Conservation (phyloP, 1,140 invertebrate species). For the Tetranychus urticae region DNA sequence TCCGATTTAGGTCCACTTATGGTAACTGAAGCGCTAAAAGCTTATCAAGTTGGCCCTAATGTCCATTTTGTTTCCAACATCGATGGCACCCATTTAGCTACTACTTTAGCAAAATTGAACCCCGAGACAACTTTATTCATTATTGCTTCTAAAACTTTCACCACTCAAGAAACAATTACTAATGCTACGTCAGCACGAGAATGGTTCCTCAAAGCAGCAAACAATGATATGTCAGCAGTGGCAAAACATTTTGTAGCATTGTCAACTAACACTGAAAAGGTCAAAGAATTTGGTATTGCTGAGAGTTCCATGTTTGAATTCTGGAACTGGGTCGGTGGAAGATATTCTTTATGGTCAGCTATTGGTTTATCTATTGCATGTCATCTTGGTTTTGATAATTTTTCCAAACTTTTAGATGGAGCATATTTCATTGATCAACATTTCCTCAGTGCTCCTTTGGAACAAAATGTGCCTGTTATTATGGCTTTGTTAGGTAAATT, state of each 20-base stretch:
- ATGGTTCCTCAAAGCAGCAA: slow-evolving; percentile 68
- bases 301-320: slow-evolving; percentile 96
- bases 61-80: slow-evolving; percentile 98
- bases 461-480: slow-evolving; percentile 88
- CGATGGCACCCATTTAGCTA: slow-evolving; percentile 91
- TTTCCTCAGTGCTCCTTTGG: slow-evolving; percentile 61
- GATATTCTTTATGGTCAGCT: slow-evolving; percentile 93
- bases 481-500: slow-evolving; percentile 55
- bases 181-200: slow-evolving; percentile 88
- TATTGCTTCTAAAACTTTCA: slow-evolving; percentile 63
- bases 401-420: slow-evolving; percentile 67
- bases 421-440: slow-evolving; percentile 87
- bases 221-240: slow-evolving; percentile 61
- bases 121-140: slow-evolving; percentile 91
- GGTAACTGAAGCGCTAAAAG: slow-evolving; percentile 92
- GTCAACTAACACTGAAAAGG: slow-evolving; percentile 78
- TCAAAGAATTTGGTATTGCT: slow-evolving; percentile 89
- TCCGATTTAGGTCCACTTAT: slow-evolving; percentile 95
- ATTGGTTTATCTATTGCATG: slow-evolving; percentile 89
- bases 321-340: slow-evolving; percentile 99
- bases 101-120: slow-evolving; percentile 68
- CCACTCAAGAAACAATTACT: slow-evolving; percentile 94
- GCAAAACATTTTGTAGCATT: slow-evolving; percentile 94
- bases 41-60: slow-evolving; percentile 51
- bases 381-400: slow-evolving; percentile 80